These are phyloP conservation scores for Rhagonycha lutea DNA, from an alignment of 2,888 invertebrate species.

Conservation along the genomic window DNA sequence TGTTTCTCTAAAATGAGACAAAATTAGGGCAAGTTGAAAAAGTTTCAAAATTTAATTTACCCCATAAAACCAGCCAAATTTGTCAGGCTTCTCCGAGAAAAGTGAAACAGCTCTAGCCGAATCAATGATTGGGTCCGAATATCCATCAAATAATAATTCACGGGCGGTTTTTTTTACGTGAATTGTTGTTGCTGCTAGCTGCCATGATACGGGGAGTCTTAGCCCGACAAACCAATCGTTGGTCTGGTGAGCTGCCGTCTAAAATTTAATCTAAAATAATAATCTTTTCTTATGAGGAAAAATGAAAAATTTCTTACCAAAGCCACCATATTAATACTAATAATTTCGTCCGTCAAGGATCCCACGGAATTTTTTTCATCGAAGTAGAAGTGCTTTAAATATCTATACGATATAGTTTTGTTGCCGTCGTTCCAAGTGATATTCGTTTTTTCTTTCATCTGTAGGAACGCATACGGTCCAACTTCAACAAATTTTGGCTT, in stretches of 20 bases:
- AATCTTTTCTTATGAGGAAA: not conserved
- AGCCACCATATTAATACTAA: constrained; percentile 76
- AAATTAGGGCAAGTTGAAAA: not conserved
- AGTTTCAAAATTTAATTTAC: constrained; percentile 50
- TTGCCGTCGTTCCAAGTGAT: constrained; percentile 71
- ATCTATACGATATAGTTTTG: constrained; percentile 72
- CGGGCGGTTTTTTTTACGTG: constrained; percentile 67
- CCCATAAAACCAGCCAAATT: constrained; percentile 84
- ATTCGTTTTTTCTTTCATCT: constrained; percentile 72
- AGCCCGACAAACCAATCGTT: constrained; percentile 47
- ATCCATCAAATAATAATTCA: constrained; percentile 80
- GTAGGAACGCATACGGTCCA: constrained; percentile 71
- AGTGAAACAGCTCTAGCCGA: constrained; percentile 65
- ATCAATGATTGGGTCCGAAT: constrained; percentile 72
- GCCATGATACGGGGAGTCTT: constrained; percentile 39
- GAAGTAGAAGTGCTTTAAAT: constrained; percentile 71
- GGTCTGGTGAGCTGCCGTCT: constrained; percentile 64
- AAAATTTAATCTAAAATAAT: constrained; percentile 36
- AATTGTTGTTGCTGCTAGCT: constrained; percentile 48
- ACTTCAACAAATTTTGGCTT: constrained; percentile 62
- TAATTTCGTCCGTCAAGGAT: constrained; percentile 63
- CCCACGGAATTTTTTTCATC: constrained; percentile 58
- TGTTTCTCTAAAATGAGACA: constrained; percentile 67
- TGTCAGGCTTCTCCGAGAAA: constrained; percentile 65
- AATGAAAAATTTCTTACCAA: constrained; percentile 62